Conservation (phyloP, 2,888 invertebrate species). For the Electrophaes corylata region DNA sequence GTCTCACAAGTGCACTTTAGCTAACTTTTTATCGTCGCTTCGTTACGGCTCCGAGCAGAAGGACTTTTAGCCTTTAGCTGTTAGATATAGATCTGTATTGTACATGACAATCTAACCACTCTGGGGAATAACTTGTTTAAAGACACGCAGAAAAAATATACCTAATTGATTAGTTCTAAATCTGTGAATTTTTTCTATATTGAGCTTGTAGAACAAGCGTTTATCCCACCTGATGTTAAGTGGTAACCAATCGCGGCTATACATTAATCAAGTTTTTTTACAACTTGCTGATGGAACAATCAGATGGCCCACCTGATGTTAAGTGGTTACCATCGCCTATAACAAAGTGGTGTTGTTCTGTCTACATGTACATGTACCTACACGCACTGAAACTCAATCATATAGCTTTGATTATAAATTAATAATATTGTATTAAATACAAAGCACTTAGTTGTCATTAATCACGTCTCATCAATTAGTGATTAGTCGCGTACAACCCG, state of each 20-base stretch:
- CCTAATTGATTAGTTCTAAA: background rate
- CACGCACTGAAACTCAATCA: background rate
- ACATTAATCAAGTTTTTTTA: too few relatives aligned
- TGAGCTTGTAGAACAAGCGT: too few relatives aligned
- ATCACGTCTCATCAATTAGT: conserved; percentile 7
- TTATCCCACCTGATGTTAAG: too few relatives aligned
- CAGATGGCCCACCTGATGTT: too few relatives aligned
- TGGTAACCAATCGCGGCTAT: too few relatives aligned
- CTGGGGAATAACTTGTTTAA: background rate
- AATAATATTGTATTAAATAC: background rate
- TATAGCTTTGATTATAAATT: background rate
- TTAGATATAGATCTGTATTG: background rate
- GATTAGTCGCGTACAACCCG: background rate
- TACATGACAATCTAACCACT: background rate
- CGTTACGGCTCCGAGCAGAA: conserved; percentile 1
- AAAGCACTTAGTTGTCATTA: background rate
- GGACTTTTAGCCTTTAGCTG: conserved; percentile 1
- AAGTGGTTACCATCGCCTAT: too few relatives aligned
- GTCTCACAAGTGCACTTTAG: conserved; percentile 14
- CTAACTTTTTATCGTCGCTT: conserved; percentile 11
- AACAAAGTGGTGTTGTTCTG: background rate
- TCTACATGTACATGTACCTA: background rate
- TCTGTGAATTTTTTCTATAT: too few relatives aligned
- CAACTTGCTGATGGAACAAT: too few relatives aligned
- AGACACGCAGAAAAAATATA: background rate